A percentile compares a stretch with the other conserved stretches of the same genome.
Conservation (phyloP, 2,113 vertebrate species). For the Phyllostomus discolor region DNA sequence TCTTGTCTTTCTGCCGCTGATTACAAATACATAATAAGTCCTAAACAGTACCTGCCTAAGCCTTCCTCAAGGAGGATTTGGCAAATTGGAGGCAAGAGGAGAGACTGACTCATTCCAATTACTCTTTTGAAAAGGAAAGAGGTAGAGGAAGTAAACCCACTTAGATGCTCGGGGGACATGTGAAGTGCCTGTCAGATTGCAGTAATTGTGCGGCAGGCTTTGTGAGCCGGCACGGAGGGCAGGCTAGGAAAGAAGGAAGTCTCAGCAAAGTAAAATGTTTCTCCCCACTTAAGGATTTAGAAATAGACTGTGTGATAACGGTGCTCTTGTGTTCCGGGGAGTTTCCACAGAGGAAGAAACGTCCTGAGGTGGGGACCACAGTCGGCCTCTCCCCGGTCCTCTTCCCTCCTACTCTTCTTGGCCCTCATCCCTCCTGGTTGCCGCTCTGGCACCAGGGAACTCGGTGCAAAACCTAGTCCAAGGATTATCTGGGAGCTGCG, state of each 20-base stretch:
- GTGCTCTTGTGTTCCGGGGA: background rate
- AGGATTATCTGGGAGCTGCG: background rate
- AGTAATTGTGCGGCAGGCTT: background rate
- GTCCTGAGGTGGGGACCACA: background rate
- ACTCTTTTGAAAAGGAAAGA: constrained; percentile 18
- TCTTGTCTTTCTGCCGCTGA: background rate
- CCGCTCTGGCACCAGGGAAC: background rate
- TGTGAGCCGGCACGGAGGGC: background rate
- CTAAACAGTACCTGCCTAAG: background rate
- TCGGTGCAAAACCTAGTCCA: background rate
- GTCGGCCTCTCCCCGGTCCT: background rate
- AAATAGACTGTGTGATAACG: background rate
- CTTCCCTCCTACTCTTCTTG: background rate
- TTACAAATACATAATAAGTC: background rate
- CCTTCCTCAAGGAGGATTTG: background rate
- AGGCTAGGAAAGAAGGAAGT: background rate
- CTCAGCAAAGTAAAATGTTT: constrained; percentile 13
- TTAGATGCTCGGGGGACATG: background rate
- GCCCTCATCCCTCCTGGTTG: no score
- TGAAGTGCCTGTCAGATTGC: constrained; percentile 22
- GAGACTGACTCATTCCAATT: constrained; percentile 56
- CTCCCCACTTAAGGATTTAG: background rate
- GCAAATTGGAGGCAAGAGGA: background rate
- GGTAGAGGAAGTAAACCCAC: constrained; percentile 15
- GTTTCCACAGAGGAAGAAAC: background rate